Percentiles rank a stretch among this genome's conserved stretches.
phyloP scores from a whole-genome alignment of 2,888 invertebrate species.

The Trissonchulus sp. region DNA sequence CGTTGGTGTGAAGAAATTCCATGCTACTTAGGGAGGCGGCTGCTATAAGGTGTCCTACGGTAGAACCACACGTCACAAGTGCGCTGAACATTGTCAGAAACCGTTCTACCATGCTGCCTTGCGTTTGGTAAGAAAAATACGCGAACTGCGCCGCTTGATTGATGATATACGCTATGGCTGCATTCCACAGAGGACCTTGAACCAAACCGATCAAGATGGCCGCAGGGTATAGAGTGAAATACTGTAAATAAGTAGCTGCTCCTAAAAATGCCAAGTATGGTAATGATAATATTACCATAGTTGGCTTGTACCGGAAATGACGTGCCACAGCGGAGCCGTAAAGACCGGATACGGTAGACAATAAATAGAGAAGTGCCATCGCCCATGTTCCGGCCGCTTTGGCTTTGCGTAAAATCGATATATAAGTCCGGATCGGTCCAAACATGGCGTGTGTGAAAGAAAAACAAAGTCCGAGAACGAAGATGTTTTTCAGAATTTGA shows the following conservation, averaged over 20 bases:
- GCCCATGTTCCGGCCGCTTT: conserved; percentile 5
- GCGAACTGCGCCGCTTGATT: conserved; percentile 27
- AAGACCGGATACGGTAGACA: conserved; percentile 4
- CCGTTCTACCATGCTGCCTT: conserved; percentile 20
- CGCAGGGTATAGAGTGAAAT: conserved; percentile 20
- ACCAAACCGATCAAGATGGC: conserved; percentile 15
- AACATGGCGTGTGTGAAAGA: not conserved
- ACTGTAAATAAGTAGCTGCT: conserved; percentile 3
- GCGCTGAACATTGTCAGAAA: conserved; percentile 25
- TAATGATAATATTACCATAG: conserved; percentile 3
- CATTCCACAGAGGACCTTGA: conserved; percentile 24
- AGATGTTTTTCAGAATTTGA: conserved; percentile 21
- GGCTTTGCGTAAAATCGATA: not conserved
- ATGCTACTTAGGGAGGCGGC: conserved; percentile 17
- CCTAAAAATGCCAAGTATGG: conserved; percentile 15
- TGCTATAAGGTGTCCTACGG: not conserved
- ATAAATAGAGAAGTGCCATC: not conserved
- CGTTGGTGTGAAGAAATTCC: not conserved
- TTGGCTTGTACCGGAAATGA: conserved; percentile 3
- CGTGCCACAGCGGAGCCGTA: conserved; percentile 23
- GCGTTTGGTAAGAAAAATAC: conserved; percentile 26
- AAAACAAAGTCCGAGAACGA: conserved; percentile 20
- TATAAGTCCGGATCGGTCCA: not conserved
- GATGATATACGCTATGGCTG: conserved; percentile 23
- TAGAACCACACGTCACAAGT: conserved; percentile 4